Conservation (phyloP, 2,888 invertebrate species). For the Calameuta filiformis region DNA sequence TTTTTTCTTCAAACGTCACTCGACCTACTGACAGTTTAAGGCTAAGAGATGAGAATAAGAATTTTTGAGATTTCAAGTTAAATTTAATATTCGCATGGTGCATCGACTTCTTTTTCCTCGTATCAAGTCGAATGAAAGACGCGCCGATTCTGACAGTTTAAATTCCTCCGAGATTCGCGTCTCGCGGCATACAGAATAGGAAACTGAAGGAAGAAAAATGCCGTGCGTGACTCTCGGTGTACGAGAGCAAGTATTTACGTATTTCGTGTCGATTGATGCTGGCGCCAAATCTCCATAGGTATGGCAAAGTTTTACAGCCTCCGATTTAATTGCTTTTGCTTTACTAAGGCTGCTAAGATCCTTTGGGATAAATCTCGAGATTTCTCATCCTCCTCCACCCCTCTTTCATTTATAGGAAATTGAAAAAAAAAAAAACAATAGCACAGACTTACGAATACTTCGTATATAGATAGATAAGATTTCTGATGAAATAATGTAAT, state of each 20-base stretch:
- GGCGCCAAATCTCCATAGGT: not conserved
- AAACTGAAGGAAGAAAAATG: slow-evolving; percentile 42
- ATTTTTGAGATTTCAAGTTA: not conserved
- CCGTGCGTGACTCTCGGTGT: not conserved
- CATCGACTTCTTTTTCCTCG: not conserved
- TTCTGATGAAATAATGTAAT: not conserved
- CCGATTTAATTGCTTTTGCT: not conserved
- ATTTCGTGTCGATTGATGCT: not conserved
- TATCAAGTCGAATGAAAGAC: not conserved
- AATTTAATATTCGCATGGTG: not conserved
- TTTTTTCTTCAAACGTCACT: no score
- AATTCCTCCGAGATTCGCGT: slow-evolving; percentile 48
- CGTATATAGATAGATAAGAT: not conserved
- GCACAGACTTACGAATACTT: not conserved
- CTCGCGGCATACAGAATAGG: slow-evolving; percentile 48
- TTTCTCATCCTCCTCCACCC: no score
- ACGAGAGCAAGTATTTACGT: slow-evolving; percentile 35
- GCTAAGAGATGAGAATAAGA: not conserved
- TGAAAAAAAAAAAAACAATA: not conserved
- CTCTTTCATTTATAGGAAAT: not conserved
- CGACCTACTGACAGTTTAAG: not conserved
- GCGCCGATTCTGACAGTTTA: slow-evolving; percentile 35
- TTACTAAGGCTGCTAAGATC: not conserved
- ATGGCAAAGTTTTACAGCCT: not conserved
- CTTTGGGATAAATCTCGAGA: not conserved